These are phyloP conservation scores for Syritta pipiens DNA, from an alignment of 2,888 invertebrate genomes.

Conservation along the genomic window DNA sequence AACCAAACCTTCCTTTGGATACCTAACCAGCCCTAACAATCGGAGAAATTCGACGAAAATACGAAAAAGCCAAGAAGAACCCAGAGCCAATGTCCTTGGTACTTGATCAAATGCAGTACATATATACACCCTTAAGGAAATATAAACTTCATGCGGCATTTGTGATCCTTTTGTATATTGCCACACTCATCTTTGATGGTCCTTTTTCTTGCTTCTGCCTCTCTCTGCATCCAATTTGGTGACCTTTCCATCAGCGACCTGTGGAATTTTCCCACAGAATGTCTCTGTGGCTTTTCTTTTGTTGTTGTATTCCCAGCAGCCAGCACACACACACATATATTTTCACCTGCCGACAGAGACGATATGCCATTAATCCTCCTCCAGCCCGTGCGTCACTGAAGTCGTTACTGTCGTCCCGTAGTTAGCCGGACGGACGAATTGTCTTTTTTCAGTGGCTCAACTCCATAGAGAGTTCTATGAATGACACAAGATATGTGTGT, in stretches of 20 bases:
- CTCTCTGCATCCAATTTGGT: slow-evolving; percentile 19
- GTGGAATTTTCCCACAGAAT: slow-evolving; percentile 40
- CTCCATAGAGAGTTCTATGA: slow-evolving; percentile 33
- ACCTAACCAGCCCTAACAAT: slow-evolving; percentile 51
- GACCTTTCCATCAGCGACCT: slow-evolving; percentile 52
- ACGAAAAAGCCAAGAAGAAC: slow-evolving; percentile 7
- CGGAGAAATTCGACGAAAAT: neutral
- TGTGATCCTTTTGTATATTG: slow-evolving; percentile 7
- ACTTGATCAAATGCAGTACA: slow-evolving; percentile 35
- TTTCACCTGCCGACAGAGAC: slow-evolving; percentile 32
- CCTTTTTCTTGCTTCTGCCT: too few relatives aligned
- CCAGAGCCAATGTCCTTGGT: slow-evolving; percentile 13
- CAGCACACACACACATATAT: slow-evolving; percentile 9
- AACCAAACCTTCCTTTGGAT: slow-evolving; percentile 2
- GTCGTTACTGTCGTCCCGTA: neutral
- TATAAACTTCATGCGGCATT: slow-evolving; percentile 15
- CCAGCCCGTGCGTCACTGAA: neutral
- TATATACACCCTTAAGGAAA: slow-evolving; percentile 18
- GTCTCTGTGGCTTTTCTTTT: slow-evolving; percentile 38
- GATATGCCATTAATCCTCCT: slow-evolving; percentile 30
- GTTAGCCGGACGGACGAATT: slow-evolving; percentile 34
- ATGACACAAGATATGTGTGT: slow-evolving; percentile 25
- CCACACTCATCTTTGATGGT: neutral
- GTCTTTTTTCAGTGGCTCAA: slow-evolving; percentile 34
- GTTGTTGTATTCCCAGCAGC: slow-evolving; percentile 16